phyloP scores from a whole-genome alignment of 2,113 vertebrate genomes.

The Ammodytes dubius region DNA sequence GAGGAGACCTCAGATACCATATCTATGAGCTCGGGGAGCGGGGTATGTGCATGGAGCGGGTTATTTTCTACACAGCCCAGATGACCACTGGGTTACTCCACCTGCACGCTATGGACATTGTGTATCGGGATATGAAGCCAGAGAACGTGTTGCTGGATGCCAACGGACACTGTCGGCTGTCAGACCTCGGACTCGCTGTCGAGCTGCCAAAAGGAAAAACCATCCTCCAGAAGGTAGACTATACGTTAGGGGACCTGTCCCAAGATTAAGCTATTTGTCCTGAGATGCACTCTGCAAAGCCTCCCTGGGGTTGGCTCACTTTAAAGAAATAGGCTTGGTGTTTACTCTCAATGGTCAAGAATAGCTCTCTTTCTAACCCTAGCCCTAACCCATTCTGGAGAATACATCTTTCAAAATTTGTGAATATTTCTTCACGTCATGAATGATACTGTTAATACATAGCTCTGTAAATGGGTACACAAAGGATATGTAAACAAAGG shows the following conservation, averaged over 20 bases:
- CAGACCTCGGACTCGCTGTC: slow-evolving; percentile 93
- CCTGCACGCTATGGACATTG: slow-evolving; percentile 89
- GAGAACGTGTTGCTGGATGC: slow-evolving; percentile 94
- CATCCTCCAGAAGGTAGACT: slow-evolving; percentile 87
- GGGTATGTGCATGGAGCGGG: slow-evolving; percentile 82
- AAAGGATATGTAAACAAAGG: too few relatives aligned
- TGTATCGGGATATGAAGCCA: slow-evolving; percentile 96
- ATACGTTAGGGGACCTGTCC: slow-evolving; percentile 61
- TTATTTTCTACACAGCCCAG: slow-evolving; percentile 92
- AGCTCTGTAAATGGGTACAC: too few relatives aligned
- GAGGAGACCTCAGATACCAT: slow-evolving; percentile 93
- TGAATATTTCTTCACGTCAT: too few relatives aligned
- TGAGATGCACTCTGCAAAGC: not conserved
- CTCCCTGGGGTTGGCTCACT: not conserved
- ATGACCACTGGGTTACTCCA: slow-evolving; percentile 90
- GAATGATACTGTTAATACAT: too few relatives aligned
- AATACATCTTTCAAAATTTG: too few relatives aligned
- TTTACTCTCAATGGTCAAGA: not conserved
- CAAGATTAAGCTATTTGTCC: slow-evolving; percentile 14
- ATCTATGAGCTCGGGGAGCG: slow-evolving; percentile 85
- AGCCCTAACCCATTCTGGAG: too few relatives aligned
- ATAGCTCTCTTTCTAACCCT: not conserved
- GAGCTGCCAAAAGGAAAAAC: slow-evolving; percentile 85
- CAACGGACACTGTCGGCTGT: slow-evolving; percentile 91
- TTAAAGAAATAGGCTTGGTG: not conserved